Evolutionary conservation across 2,797 vertebrate genomes (phyloP).

Genomic region (Cyclopterus lumpus): DNA sequence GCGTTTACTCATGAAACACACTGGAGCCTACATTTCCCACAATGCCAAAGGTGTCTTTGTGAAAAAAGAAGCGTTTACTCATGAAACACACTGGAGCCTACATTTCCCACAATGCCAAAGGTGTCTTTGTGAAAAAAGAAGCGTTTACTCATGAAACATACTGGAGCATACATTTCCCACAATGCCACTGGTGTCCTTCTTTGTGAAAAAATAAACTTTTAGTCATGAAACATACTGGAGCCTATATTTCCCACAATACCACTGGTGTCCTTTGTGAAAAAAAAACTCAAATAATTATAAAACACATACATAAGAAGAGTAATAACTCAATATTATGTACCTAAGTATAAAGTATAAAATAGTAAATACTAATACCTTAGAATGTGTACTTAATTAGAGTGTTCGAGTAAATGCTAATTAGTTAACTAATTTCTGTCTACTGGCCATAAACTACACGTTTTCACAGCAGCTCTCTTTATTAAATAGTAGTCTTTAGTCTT

Average conservation of each 20-base stretch:
- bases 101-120: neutral
- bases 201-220: neutral
- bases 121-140: too few relatives aligned
- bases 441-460: neutral
- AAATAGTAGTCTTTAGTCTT: neutral
- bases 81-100: neutral
- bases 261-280: neutral
- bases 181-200: neutral
- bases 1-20: neutral
- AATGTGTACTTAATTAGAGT: neutral
- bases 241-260: neutral
- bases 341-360: too few relatives aligned
- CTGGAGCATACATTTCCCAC: neutral
- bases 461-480: neutral
- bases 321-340: too few relatives aligned
- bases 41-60: neutral
- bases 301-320: neutral
- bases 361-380: too few relatives aligned
- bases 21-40: neutral
- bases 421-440: neutral
- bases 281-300: conserved; percentile 26
- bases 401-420: too few relatives aligned
- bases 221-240: neutral
- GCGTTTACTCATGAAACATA: neutral
- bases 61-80: neutral